Base-by-base conservation (phyloP, 1,140 invertebrate genomes). In the Eciton burchellii region DNA sequence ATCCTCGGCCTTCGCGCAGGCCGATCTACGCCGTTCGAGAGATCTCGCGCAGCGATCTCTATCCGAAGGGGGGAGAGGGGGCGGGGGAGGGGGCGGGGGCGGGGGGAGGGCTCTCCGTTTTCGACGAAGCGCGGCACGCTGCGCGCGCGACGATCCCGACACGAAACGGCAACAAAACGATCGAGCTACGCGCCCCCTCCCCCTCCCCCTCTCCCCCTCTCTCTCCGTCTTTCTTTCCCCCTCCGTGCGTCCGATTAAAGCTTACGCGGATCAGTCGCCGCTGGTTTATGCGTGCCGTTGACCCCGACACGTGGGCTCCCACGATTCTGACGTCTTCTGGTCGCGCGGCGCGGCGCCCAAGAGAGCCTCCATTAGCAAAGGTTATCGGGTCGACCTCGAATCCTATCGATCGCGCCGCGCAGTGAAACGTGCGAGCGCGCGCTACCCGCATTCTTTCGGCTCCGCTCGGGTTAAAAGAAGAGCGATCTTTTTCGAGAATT, bases 331-430 rank as follows among this genome's bases (percentile, higher is more conserved):
- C 85, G 72, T 86, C 81, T 81, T 71, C 47, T 56, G 66, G 16
- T 54, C 57, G 70, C 70, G 54, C 84, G 83, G 70, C 70, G 54
- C 84, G 83, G 49, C 60, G 62, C 21, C 59, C 45, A 45, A 54
- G 73, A 74, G 59, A 76, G 74, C 16, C 52, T 83, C 81, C 77
- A 89, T 89, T 89, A 86, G 87, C 87, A 89, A 88, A 89, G 88
- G 88, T 89, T 89, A 89, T 89, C 88, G 45, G 76, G 84, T 82
- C 84, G 88, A 89, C 88, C 88, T 89, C 88, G 84, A 88, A 87
- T 85, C 52, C 81, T 83, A 88, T 88, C 87, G 87, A 88, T 83
- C 84, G 79, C 57, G 79, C 49, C 71, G 65, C 54, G 65, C 54
- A 73, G 47, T 83, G 57, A 88, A 88, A 85, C 60, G 66, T 70